These are phyloP conservation scores for Amblyteles armatorius DNA, from an alignment of 2,888 invertebrate genomes.

Conservation along the genomic window DNA sequence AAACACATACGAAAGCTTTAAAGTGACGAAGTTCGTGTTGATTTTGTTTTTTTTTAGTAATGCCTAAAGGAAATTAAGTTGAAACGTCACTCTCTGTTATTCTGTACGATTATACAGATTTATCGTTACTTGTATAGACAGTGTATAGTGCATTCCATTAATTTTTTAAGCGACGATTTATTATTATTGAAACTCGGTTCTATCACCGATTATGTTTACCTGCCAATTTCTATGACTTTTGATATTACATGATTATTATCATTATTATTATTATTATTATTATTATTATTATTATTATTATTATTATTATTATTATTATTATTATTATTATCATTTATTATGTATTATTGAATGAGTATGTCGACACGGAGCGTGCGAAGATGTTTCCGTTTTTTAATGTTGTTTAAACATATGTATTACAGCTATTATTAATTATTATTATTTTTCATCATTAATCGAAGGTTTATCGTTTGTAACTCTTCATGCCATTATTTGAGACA, in stretches of 20 bases:
- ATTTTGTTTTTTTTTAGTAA: constrained; percentile 26
- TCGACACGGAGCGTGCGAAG: constrained; percentile 18
- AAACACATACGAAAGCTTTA: constrained; percentile 69
- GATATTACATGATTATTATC: constrained; percentile 60
- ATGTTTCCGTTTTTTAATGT: constrained; percentile 48
- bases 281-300: constrained; percentile 49
- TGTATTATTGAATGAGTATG: constrained; percentile 36
- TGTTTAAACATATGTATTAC: constrained; percentile 49
- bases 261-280: constrained; percentile 59
- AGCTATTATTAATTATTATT: constrained; percentile 47
- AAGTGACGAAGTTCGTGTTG: constrained; percentile 62
- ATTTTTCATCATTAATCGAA: constrained; percentile 24
- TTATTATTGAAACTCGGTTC: constrained; percentile 37
- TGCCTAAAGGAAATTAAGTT: constrained; percentile 31
- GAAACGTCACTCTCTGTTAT: constrained; percentile 64
- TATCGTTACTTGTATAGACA: constrained; percentile 74
- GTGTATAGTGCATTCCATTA: constrained; percentile 75
- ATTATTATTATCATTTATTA: constrained; percentile 58
- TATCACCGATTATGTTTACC: constrained; percentile 36
- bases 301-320: constrained; percentile 57
- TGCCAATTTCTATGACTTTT: constrained; percentile 43
- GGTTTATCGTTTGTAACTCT: constrained; percentile 52
- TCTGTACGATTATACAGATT: constrained; percentile 62
- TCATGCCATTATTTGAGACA: constrained; percentile 54
- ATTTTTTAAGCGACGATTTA: constrained; percentile 65